A percentile compares a stretch with the other conserved stretches of the same genome.
Evolutionary conservation across 2,797 vertebrate genomes (phyloP).

Genomic region (Moxostoma hubbsi): DNA sequence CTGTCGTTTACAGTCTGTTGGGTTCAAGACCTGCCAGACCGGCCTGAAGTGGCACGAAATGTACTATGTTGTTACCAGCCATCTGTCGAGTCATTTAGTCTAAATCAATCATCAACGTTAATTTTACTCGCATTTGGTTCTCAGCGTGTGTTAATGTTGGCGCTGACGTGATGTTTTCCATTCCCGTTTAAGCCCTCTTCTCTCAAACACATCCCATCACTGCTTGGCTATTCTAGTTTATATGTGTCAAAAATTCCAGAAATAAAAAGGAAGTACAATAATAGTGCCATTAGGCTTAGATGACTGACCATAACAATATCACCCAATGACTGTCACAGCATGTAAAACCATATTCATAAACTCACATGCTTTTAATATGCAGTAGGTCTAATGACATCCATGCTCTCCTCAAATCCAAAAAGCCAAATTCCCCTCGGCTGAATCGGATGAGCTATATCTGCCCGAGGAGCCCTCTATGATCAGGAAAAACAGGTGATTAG

Average conservation of each 20-base stretch:
- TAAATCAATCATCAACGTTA: too few species aligned
- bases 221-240: too few species aligned
- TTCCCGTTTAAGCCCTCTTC: too few species aligned
- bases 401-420: slow-evolving; percentile 4
- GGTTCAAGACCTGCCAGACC: slow-evolving; percentile 55
- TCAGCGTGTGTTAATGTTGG: too few species aligned
- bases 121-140: too few species aligned
- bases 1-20: slow-evolving; percentile 75
- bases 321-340: not conserved
- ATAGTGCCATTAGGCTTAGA: not conserved
- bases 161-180: too few species aligned
- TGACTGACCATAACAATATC: not conserved
- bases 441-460: slow-evolving; percentile 35
- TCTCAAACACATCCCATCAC: too few species aligned
- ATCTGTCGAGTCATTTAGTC: too few species aligned
- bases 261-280: not conserved
- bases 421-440: not conserved
- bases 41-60: slow-evolving; percentile 33
- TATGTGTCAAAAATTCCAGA: not conserved
- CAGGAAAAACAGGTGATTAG: slow-evolving; percentile 13
- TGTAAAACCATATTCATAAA: not conserved
- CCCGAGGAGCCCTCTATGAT: slow-evolving; percentile 56
- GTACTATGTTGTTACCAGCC: too few species aligned
- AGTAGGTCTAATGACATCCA: slow-evolving; percentile 20
- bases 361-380: not conserved